phyloP scores from a whole-genome alignment of 2,888 invertebrate species.

The Phlogophora meticulosa region DNA sequence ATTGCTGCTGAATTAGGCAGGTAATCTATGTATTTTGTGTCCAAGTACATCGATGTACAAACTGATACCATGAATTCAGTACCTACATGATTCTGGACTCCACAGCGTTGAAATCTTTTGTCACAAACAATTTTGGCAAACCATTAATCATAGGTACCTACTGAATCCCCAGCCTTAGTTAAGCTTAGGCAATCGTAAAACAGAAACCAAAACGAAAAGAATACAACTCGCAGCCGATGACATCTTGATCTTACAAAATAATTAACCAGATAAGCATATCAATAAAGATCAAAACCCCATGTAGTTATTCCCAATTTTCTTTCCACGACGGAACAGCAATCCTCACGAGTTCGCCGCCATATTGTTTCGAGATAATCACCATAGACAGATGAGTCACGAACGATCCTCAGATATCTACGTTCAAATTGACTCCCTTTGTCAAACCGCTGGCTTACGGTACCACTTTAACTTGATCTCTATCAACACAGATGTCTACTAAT shows the following conservation, averaged over 20 bases:
- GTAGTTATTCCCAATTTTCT: slow-evolving; percentile 57
- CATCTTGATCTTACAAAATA: slow-evolving; percentile 2
- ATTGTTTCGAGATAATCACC: slow-evolving; percentile 83
- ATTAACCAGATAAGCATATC: slow-evolving; percentile 24
- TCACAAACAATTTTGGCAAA: too few relatives aligned
- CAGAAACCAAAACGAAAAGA: slow-evolving; percentile 14
- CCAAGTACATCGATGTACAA: too few relatives aligned
- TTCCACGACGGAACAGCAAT: slow-evolving; percentile 59
- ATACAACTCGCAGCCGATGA: background rate
- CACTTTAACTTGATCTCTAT: slow-evolving; percentile 64
- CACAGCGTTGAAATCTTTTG: too few relatives aligned
- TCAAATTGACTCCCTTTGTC: slow-evolving; percentile 86
- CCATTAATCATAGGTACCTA: background rate
- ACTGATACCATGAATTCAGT: too few relatives aligned
- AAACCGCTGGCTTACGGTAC: slow-evolving; percentile 73
- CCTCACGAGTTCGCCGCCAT: slow-evolving; percentile 69
- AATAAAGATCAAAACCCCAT: slow-evolving; percentile 34
- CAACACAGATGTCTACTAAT: slow-evolving; percentile 45
- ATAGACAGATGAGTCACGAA: slow-evolving; percentile 86
- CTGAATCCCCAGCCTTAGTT: background rate
- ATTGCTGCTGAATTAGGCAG: too few relatives aligned
- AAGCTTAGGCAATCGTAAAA: background rate
- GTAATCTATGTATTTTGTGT: too few relatives aligned
- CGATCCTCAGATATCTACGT: slow-evolving; percentile 81
- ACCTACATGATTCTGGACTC: too few relatives aligned